These are phyloP conservation scores for Orussus abietinus DNA, from an alignment of 1,140 invertebrate species.

Conservation along the genomic window DNA sequence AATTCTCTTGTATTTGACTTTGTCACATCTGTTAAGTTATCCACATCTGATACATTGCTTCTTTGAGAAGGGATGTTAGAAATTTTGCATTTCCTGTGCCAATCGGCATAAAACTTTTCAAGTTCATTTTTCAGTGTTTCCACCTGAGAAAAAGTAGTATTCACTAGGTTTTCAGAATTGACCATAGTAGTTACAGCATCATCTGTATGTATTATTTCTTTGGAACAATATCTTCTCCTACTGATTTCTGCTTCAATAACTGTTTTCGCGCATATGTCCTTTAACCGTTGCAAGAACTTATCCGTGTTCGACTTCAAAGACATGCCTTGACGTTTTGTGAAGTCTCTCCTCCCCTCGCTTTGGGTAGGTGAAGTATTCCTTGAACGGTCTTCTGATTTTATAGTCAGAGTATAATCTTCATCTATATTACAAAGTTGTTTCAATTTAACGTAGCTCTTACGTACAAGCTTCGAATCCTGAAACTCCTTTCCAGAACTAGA, in stretches of 20 bases:
- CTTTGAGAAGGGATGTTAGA: conserved; percentile 9
- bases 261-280: too few relatives aligned
- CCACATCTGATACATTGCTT: conserved; percentile 5
- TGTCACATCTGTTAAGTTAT: conserved; percentile 10
- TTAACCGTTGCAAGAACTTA: too few relatives aligned
- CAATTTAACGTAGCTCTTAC: conserved; percentile 6
- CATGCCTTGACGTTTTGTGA: too few relatives aligned
- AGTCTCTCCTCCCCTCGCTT: too few relatives aligned
- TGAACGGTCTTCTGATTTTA: too few relatives aligned
- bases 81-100: conserved; percentile 16
- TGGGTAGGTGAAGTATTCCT: too few relatives aligned
- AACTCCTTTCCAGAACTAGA: conserved; percentile 31
- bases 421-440: conserved; percentile 8
- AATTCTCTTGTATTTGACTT: background rate
- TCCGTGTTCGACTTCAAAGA: too few relatives aligned
- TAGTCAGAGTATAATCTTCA: conserved; percentile 15
- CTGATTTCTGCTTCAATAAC: conserved; percentile 18
- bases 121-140: conserved; percentile 10
- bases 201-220: conserved; percentile 16
- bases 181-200: conserved; percentile 3
- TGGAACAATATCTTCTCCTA: conserved; percentile 15
- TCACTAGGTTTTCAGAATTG: too few relatives aligned
- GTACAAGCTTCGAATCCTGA: conserved; percentile 12
- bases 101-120: conserved; percentile 9
- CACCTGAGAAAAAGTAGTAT: too few relatives aligned